Conservation (phyloP, 2,888 invertebrate genomes). For the Pristionchus arcanus region DNA sequence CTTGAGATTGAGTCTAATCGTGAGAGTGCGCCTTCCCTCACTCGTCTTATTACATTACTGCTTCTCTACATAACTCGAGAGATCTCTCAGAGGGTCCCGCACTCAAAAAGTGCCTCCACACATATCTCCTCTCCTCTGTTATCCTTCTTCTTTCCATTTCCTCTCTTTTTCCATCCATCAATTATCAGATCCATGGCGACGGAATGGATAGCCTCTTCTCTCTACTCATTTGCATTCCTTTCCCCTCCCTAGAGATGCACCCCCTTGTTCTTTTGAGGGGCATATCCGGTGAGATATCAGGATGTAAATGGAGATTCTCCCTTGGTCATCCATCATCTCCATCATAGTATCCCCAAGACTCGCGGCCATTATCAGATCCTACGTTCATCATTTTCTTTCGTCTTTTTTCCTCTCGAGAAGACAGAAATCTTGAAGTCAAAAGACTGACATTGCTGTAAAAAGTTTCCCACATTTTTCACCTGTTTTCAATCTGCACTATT, state of each 20-base stretch:
- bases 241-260: not conserved
- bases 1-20: not conserved
- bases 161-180: not conserved
- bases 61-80: slow-evolving; percentile 33
- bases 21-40: not conserved
- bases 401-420: not conserved
- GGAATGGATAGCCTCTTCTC: not conserved
- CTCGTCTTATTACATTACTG: slow-evolving; percentile 37
- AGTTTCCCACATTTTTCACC: not conserved
- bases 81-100: not conserved
- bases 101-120: slow-evolving; percentile 33
- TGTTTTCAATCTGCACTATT: slow-evolving; percentile 16
- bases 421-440: not conserved
- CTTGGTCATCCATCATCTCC: not conserved
- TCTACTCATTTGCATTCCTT: slow-evolving; percentile 38
- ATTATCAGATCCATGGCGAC: slow-evolving; percentile 35
- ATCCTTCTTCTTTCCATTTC: not conserved
- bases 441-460: not conserved
- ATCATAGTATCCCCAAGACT: slow-evolving; percentile 6
- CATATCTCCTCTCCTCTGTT: not conserved
- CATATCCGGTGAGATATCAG: not conserved
- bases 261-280: not conserved
- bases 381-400: slow-evolving; percentile 25
- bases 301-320: not conserved
- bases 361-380: slow-evolving; percentile 19